phyloP scores from a whole-genome alignment of 2,797 vertebrate genomes.

The Luscinia megarhynchos region DNA sequence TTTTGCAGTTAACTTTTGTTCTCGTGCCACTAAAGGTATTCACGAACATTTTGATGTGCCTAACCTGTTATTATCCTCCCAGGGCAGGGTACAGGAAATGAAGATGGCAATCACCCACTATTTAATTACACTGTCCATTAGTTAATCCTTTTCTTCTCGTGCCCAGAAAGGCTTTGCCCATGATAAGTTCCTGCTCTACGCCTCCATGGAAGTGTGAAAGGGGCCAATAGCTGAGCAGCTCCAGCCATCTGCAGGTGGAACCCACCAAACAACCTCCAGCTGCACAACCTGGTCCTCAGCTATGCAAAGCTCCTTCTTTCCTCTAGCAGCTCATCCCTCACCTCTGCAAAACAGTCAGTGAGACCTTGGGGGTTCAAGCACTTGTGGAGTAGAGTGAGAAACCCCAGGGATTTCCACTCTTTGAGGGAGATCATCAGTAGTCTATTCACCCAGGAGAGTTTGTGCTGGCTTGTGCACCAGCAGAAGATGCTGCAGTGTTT shows the following conservation, averaged over 20 bases:
- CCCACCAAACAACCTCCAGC: not conserved
- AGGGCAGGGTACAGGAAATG: constrained; percentile 18
- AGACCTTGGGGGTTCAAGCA: not conserved
- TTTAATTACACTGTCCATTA: not conserved
- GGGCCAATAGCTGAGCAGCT: not conserved
- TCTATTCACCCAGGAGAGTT: not conserved
- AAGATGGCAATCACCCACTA: not conserved
- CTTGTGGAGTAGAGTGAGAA: fast-evolving
- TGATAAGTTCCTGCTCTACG: not conserved
- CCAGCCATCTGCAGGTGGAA: not conserved
- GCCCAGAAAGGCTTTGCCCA: not conserved
- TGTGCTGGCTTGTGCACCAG: not conserved
- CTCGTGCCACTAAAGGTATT: not conserved
- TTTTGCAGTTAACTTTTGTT: not conserved
- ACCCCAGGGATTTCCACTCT: not conserved
- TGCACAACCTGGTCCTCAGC: not conserved
- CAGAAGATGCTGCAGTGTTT: not conserved
- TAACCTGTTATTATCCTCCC: constrained; percentile 16
- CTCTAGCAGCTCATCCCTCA: fast-evolving
- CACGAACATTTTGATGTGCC: not conserved
- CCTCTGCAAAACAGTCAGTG: not conserved
- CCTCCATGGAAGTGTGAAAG: not conserved
- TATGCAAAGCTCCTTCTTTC: not conserved
- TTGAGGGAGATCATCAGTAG: not conserved
- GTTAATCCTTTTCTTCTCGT: not conserved